Conservation (phyloP, 2,113 vertebrate genomes). For the Eulemur rufifrons region DNA sequence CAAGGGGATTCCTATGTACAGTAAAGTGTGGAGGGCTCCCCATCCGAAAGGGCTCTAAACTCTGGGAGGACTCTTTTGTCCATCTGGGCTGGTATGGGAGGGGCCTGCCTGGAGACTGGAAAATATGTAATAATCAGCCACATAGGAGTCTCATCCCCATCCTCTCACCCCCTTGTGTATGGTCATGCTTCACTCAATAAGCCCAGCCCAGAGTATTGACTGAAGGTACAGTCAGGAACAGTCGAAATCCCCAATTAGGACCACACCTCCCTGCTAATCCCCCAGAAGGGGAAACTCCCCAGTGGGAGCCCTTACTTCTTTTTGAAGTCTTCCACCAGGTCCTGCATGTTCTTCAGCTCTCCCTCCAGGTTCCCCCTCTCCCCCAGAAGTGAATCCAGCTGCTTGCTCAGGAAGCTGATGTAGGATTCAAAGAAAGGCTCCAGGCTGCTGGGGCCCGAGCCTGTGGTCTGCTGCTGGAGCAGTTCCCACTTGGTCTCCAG, state of each 20-base stretch:
- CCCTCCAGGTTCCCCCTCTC: slow-evolving; percentile 87
- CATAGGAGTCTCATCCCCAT: neutral
- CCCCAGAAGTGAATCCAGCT: slow-evolving; percentile 84
- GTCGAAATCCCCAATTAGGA: neutral
- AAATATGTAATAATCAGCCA: neutral
- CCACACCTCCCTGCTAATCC: neutral
- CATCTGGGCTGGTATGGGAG: neutral
- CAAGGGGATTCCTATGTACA: neutral
- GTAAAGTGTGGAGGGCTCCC: neutral
- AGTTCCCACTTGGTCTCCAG: slow-evolving; percentile 74
- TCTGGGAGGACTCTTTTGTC: neutral
- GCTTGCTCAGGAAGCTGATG: slow-evolving; percentile 86
- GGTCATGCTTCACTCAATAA: neutral
- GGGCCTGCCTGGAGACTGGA: neutral
- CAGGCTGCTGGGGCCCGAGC: slow-evolving; percentile 73
- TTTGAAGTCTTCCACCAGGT: slow-evolving; percentile 91
- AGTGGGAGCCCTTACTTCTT: slow-evolving; percentile 79
- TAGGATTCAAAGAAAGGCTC: slow-evolving; percentile 89
- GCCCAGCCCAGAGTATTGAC: neutral
- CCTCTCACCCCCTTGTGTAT: neutral
- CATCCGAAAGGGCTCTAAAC: neutral
- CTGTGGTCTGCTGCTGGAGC: slow-evolving; percentile 57
- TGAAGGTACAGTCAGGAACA: neutral
- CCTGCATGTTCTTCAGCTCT: slow-evolving; percentile 89
- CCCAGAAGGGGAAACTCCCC: neutral